phyloP scores from a whole-genome alignment of 2,888 invertebrate species.

The Drosophila ochracea region DNA sequence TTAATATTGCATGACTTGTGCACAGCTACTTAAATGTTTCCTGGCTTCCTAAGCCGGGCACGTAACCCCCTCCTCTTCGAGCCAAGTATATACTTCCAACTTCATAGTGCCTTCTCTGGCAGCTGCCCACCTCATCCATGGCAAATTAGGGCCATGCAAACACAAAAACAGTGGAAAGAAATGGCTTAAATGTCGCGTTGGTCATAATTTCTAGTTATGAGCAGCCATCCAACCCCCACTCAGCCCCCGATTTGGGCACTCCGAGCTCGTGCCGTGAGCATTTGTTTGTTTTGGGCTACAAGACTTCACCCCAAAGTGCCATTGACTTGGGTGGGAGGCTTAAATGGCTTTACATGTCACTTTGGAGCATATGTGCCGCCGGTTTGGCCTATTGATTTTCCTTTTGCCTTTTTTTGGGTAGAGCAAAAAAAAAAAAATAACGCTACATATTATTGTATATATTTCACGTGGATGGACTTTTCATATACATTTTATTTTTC shows the following conservation, averaged over 20 bases:
- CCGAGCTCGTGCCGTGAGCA: conserved; percentile 41
- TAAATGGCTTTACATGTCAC: conserved; percentile 74
- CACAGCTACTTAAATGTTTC: conserved; percentile 32
- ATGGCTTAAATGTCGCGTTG: conserved; percentile 82
- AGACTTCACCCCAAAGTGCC: conserved; percentile 67
- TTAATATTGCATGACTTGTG: conserved; percentile 74
- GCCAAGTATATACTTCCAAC: background rate
- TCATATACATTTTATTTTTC: conserved; percentile 42
- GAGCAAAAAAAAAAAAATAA: conserved; percentile 13
- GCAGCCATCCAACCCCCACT: conserved; percentile 21
- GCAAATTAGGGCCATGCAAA: conserved; percentile 72
- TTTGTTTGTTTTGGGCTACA: conserved; percentile 71
- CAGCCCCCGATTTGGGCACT: background rate
- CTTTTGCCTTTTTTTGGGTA: conserved; percentile 12
- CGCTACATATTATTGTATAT: conserved; percentile 44
- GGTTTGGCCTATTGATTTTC: conserved; percentile 54
- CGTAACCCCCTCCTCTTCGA: conserved; percentile 1
- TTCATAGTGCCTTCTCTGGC: background rate
- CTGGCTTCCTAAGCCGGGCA: conserved; percentile 18
- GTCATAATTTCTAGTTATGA: conserved; percentile 77
- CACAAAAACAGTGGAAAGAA: conserved; percentile 58
- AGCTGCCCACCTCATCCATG: conserved; percentile 11
- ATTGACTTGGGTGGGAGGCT: conserved; percentile 55
- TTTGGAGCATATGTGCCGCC: conserved; percentile 39
- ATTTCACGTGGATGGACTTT: conserved; percentile 39